phyloP scores from a whole-genome alignment of 2,888 invertebrate genomes.

The Phoronis australis region DNA sequence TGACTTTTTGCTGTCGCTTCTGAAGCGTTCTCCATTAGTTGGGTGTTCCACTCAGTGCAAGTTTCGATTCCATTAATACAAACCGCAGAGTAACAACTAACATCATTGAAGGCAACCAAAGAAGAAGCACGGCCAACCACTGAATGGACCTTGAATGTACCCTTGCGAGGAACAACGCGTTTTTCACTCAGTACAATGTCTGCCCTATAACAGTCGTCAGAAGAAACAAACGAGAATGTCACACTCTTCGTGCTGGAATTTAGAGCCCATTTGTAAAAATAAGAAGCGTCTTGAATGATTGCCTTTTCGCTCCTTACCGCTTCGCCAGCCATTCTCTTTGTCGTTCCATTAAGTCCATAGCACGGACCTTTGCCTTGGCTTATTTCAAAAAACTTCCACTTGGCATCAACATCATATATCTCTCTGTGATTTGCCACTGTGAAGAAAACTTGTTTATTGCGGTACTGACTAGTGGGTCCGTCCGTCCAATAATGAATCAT shows the following conservation, averaged over 20 bases:
- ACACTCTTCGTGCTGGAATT: neutral
- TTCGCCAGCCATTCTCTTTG: neutral
- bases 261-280: neutral
- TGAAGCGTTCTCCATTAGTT: too few relatives aligned
- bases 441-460: neutral
- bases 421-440: neutral
- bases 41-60: too few relatives aligned
- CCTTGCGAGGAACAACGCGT: neutral
- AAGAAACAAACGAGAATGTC: neutral
- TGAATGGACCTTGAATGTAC: neutral
- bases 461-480: neutral
- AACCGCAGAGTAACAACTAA: too few relatives aligned
- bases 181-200: neutral
- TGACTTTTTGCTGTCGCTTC: too few relatives aligned
- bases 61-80: too few relatives aligned
- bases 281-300: neutral
- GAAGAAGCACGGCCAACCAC: too few relatives aligned
- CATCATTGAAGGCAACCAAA: too few relatives aligned
- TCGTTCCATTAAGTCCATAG: neutral
- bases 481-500: neutral
- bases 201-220: neutral
- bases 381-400: neutral
- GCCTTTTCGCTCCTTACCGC: neutral
- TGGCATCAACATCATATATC: neutral
- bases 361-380: neutral